Base-by-base conservation (phyloP, 2,888 invertebrate species). In the Autographa gamma region DNA sequence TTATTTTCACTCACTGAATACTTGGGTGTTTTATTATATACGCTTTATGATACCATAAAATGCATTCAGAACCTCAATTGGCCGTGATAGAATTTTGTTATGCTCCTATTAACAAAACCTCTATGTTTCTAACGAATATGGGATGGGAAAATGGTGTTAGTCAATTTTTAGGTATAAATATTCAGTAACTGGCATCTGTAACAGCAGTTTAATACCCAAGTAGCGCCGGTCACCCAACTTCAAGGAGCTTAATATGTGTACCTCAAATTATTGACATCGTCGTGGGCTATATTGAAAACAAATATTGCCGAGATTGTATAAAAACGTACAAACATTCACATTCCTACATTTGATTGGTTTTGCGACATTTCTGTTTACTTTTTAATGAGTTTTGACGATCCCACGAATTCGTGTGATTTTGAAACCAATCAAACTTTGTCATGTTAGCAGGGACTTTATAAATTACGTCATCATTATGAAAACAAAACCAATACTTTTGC, bases 381-480 rank as follows among this genome's bases (percentile, higher is more conserved):
- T 92, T 93, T 93, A 95, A 94, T 93, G 93, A 94, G 93, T 94
- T 95, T 91, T 88, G 89, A 88, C 89, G 91, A 89, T 89, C 91
- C 82, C 86, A 76, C 86, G 85, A 88, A 89, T 91, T 88, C 85
- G 88, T 90, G 84, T 91, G 91, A 91, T 94, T 92, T 82, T 91
- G 89, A 93, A 95, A 92, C 92, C 94, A 95, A 95, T 95, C 93
- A 94, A 95, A 95, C 93, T 95, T 95, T 91, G 62, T 92, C 91
- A 86, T 83, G 85, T 88, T 88, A 87, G 84, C 81, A 84, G 81
- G 72, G 81, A 77, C 79, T 88, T 87, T 80, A 86, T 83, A 80
- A 86, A 86, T 84, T 87, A 82, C 79, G 76, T 66, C 63, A 63
- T 64, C 66, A 77, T 74, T 72, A 75, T 76, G 56, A 77, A 81